Percentiles rank a stretch among this genome's conserved stretches.
Evolutionary conservation across 2,888 invertebrate genomes (phyloP).

Genomic region (Drosophila dives): DNA sequence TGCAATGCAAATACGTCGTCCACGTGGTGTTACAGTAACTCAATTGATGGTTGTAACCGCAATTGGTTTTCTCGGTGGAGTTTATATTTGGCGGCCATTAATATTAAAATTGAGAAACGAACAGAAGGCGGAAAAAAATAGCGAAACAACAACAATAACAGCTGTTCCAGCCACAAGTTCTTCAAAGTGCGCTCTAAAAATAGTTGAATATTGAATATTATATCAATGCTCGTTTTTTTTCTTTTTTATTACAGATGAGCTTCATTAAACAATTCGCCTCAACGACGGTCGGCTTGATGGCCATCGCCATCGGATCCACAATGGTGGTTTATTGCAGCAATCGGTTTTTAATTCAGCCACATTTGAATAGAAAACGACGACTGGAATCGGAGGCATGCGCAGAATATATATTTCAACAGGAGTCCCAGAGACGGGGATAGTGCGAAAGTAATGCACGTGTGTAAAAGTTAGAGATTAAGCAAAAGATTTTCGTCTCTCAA

Average conservation of each 20-base stretch:
- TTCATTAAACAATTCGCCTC: constrained; percentile 72
- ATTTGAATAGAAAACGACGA: constrained; percentile 68
- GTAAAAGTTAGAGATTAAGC: constrained; percentile 28
- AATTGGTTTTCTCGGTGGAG: constrained; percentile 83
- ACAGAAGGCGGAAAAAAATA: constrained; percentile 27
- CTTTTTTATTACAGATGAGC: constrained; percentile 80
- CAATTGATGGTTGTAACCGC: constrained; percentile 84
- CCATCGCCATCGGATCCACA: constrained; percentile 77
- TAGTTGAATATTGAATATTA: neutral
- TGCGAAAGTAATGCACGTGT: constrained; percentile 5
- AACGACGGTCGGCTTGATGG: constrained; percentile 79
- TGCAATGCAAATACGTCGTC: constrained; percentile 84
- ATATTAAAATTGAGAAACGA: constrained; percentile 77
- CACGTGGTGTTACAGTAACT: constrained; percentile 81
- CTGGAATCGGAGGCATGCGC: constrained; percentile 81
- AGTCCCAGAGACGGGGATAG: constrained; percentile 48
- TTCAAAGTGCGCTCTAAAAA: constrained; percentile 54
- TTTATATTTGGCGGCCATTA: constrained; percentile 85
- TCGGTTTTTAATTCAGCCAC: constrained; percentile 77
- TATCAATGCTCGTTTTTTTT: neutral
- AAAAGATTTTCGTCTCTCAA: constrained; percentile 13
- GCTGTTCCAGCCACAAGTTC: constrained; percentile 8
- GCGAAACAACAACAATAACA: constrained; percentile 18
- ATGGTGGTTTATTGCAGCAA: constrained; percentile 62
- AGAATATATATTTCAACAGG: constrained; percentile 82